phyloP scores from a whole-genome alignment of 1,140 invertebrate genomes.

The Bombus waltoni region DNA sequence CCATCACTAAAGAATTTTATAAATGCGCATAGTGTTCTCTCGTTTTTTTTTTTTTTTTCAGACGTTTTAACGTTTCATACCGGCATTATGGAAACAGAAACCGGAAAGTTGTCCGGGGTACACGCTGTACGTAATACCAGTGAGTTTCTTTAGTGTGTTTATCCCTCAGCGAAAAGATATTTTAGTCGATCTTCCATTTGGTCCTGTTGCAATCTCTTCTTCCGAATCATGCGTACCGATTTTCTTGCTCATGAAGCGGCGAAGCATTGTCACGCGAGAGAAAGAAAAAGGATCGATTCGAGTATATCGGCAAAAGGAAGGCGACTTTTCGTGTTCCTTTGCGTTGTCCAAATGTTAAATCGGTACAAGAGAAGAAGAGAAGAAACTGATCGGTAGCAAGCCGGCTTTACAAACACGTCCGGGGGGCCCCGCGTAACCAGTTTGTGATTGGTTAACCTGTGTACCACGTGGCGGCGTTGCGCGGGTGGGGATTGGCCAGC shows the following conservation, averaged over 20 bases:
- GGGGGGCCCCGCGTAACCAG: conserved; percentile 28
- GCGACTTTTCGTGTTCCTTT: conserved; percentile 4
- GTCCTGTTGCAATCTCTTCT: conserved; percentile 33
- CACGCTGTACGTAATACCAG: background rate
- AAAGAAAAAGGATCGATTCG: background rate
- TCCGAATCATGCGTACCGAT: conserved; percentile 23
- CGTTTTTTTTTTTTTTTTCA: background rate
- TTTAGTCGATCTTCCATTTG: conserved; percentile 40
- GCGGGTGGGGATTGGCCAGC: conserved; percentile 73
- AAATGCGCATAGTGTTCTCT: background rate
- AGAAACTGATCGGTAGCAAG: conserved; percentile 52
- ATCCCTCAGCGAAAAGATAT: conserved; percentile 27
- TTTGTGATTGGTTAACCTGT: conserved; percentile 62
- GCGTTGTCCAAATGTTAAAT: conserved; percentile 37
- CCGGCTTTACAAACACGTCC: conserved; percentile 45
- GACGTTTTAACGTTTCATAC: background rate
- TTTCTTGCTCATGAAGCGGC: background rate
- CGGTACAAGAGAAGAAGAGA: conserved; percentile 47
- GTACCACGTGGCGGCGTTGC: conserved; percentile 67
- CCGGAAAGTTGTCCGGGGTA: background rate
- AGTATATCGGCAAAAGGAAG: conserved; percentile 19
- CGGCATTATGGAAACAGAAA: background rate
- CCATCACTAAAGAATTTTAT: background rate
- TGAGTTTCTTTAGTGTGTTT: conserved; percentile 6
- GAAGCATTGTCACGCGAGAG: background rate